phyloP scores from a whole-genome alignment of 1,140 invertebrate species.

The Drosophila saltans region DNA sequence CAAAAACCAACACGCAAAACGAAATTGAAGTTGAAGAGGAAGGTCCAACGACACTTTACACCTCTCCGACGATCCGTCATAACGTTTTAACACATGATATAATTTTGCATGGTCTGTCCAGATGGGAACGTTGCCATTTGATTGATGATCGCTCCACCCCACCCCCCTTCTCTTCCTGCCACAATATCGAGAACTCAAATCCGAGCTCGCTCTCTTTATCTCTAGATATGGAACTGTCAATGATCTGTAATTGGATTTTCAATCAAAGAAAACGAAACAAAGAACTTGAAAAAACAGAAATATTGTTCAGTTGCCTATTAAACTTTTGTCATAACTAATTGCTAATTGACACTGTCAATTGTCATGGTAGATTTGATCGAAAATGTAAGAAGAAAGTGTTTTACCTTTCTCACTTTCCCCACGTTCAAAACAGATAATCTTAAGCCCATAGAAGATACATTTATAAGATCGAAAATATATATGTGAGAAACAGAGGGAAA shows the following conservation, averaged over 20 bases:
- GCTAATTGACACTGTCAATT: background rate
- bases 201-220: conserved; percentile 11
- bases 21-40: conserved; percentile 41
- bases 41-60: conserved; percentile 73
- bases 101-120: conserved; percentile 75
- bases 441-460: too few species aligned
- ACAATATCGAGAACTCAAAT: background rate
- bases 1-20: background rate
- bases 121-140: conserved; percentile 49
- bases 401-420: too few species aligned
- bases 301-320: conserved; percentile 29
- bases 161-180: background rate
- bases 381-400: too few species aligned
- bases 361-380: too few species aligned
- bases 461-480: too few species aligned
- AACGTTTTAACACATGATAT: conserved; percentile 82
- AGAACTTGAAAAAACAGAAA: conserved; percentile 9
- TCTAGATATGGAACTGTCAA: conserved; percentile 64
- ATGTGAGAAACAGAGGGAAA: too few species aligned
- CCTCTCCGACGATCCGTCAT: conserved; percentile 80
- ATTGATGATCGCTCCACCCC: conserved; percentile 60
- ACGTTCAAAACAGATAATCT: too few species aligned
- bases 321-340: conserved; percentile 23
- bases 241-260: conserved; percentile 72
- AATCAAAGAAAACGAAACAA: conserved; percentile 60